Conservation (phyloP, 2,888 invertebrate species). For the Melikaiella ostensackeni region DNA sequence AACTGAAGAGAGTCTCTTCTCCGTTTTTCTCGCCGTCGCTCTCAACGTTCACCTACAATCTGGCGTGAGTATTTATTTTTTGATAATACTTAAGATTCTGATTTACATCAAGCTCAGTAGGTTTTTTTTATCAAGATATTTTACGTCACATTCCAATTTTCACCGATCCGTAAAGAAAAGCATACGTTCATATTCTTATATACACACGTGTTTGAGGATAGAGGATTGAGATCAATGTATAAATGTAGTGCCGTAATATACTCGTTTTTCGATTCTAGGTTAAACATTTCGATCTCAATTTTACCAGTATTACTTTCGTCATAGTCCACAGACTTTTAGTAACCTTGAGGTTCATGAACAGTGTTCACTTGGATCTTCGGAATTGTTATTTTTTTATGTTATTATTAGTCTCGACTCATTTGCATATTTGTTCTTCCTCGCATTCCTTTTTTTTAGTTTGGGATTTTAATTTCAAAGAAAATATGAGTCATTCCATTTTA, state of each 20-base stretch:
- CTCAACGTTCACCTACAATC: background rate
- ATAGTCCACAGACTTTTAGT: conserved; percentile 27
- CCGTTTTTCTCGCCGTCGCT: conserved; percentile 39
- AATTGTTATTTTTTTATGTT: conserved; percentile 31
- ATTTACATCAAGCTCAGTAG: background rate
- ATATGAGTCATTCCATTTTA: too few relatives aligned
- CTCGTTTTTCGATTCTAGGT: conserved; percentile 29
- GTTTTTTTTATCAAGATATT: background rate
- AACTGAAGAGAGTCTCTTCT: conserved; percentile 50
- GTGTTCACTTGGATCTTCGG: conserved; percentile 7
- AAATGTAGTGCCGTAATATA: background rate
- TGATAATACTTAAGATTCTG: conserved; percentile 8
- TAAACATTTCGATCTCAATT: conserved; percentile 12
- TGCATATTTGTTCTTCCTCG: background rate
- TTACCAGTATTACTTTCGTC: conserved; percentile 25
- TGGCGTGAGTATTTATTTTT: conserved; percentile 20
- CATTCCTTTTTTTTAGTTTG: background rate
- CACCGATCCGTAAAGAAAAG: background rate
- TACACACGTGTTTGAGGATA: conserved; percentile 20
- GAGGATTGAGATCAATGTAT: conserved; percentile 21
- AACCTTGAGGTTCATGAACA: conserved; percentile 24
- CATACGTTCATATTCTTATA: conserved; percentile 2
- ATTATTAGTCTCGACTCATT: background rate
- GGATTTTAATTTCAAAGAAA: background rate
- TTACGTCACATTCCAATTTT: background rate